Base-by-base conservation (phyloP, 2,888 invertebrate species). In the Oscheius sp. region DNA sequence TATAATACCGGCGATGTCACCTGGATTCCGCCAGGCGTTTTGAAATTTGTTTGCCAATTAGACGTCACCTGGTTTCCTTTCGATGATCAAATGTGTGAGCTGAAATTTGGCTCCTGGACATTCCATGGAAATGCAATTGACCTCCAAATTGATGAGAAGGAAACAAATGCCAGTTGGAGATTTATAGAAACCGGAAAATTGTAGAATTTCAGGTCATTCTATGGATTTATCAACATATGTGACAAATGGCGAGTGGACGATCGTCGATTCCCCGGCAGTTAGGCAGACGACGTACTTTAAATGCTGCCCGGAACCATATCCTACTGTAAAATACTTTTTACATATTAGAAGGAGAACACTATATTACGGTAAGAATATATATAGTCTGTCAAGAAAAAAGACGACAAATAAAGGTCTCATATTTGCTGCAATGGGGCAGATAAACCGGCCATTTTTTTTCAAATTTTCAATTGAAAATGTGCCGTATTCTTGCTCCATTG, bases 311-410 rank as follows among this genome's bases (percentile, higher is more conserved):
- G 96, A 88, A 55, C 87, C 87, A 2, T 85, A 84, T 75, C 82
- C 83, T 27, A 80, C 83, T 7, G 81, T 85, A 27, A 80, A 96
- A 85, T 97, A 95, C 91, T 93, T 93, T 88, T 94, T 98, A 88
- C 94, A 94, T 90, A 95, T 98, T 90, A 93, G 96, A 87, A 93
- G 98, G 89, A 93, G 97, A 89, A 97, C 97, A 76, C 93, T 99
- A 85, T 98, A 97, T 92, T 98, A 98, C 91, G 96, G 83, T 81
- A 53, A 25, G 16, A 55, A 21, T 41, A n/a, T 12, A 5, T 46
- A 16, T 12, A 43, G 46, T n/a, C 1, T 52, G 9, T 21, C 21
- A 16, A 21, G n/a, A n/a, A n/a, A n/a, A n/a, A n/a, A n/a, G n/a
- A n/a, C n/a, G n/a, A n/a, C n/a, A n/a, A n/a, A n/a, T n/a, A n/a